phyloP scores from a whole-genome alignment of 2,797 vertebrate species.

The Eulemur mongoz region DNA sequence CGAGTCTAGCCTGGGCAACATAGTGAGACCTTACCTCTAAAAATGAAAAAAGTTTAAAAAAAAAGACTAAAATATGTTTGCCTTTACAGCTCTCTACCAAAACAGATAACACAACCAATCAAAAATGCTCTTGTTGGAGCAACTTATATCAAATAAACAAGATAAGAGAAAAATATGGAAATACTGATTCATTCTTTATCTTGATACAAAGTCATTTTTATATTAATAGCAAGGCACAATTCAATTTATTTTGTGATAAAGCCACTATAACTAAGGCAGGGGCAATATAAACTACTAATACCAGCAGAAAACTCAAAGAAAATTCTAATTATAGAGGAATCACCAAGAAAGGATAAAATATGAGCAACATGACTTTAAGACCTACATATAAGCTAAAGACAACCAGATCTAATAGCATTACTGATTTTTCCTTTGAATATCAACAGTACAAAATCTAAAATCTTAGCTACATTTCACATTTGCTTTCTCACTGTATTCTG shows the following conservation, averaged over 20 bases:
- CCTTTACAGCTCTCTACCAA: conserved; percentile 37
- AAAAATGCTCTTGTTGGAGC: conserved; percentile 66
- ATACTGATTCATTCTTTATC: conserved; percentile 77
- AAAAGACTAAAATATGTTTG: background rate
- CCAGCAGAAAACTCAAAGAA: conserved; percentile 65
- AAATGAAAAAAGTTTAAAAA: background rate
- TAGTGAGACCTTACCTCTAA: background rate
- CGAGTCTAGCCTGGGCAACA: background rate
- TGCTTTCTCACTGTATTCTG: background rate
- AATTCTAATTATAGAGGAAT: conserved; percentile 62
- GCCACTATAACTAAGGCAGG: conserved; percentile 70
- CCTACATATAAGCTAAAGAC: background rate
- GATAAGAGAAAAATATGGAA: conserved; percentile 75
- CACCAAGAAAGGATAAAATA: conserved; percentile 42
- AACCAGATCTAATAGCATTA: background rate
- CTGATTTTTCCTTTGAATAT: background rate
- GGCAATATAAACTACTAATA: background rate
- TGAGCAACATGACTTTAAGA: background rate
- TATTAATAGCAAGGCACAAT: conserved; percentile 79
- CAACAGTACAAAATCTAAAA: background rate
- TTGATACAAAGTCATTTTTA: conserved; percentile 63
- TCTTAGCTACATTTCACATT: background rate
- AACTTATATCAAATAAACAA: conserved; percentile 60
- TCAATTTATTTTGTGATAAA: conserved; percentile 75
- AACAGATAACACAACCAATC: background rate